These are phyloP conservation scores for Drosophila orena DNA, from an alignment of 1,140 invertebrate genomes.

Conservation along the genomic window DNA sequence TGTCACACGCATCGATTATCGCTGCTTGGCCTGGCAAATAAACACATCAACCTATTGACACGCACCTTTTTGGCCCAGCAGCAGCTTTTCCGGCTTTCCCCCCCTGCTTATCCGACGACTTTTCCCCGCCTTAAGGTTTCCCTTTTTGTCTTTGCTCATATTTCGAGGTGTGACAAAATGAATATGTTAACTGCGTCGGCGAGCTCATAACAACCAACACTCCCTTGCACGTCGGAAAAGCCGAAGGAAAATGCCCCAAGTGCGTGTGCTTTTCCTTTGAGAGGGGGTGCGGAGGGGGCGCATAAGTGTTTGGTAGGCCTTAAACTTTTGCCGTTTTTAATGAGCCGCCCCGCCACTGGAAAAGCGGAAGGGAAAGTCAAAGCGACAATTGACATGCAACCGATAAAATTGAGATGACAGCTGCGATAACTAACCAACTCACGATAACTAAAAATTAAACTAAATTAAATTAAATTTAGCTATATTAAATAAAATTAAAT, in stretches of 20 bases:
- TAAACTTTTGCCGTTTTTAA: constrained; percentile 51
- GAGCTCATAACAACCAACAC: constrained; percentile 42
- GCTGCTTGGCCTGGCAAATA: constrained; percentile 57
- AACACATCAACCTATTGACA: constrained; percentile 75
- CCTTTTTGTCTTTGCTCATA: constrained; percentile 33
- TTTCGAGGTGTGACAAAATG: constrained; percentile 59
- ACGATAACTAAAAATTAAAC: no score
- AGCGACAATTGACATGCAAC: constrained; percentile 73
- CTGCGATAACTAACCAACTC: no score
- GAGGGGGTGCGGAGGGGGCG: not conserved
- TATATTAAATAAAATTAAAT: no score
- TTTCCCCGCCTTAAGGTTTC: not conserved
- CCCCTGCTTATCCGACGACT: constrained; percentile 7
- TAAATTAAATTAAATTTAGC: no score
- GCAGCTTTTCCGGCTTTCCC: constrained; percentile 27
- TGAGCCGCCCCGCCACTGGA: constrained; percentile 32
- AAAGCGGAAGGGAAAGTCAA: constrained; percentile 24
- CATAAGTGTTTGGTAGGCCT: constrained; percentile 41
- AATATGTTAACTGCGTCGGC: constrained; percentile 39
- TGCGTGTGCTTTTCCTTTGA: constrained; percentile 13
- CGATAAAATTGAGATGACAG: not conserved
- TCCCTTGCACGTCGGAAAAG: constrained; percentile 5
- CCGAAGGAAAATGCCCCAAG: not conserved
- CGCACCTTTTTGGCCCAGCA: constrained; percentile 27
- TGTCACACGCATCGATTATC: constrained; percentile 70